Percentiles rank a stretch among this genome's conserved stretches.
These are phyloP conservation scores for Portunus trituberculatus DNA, from an alignment of 1,140 invertebrate genomes.

Conservation along the genomic window DNA sequence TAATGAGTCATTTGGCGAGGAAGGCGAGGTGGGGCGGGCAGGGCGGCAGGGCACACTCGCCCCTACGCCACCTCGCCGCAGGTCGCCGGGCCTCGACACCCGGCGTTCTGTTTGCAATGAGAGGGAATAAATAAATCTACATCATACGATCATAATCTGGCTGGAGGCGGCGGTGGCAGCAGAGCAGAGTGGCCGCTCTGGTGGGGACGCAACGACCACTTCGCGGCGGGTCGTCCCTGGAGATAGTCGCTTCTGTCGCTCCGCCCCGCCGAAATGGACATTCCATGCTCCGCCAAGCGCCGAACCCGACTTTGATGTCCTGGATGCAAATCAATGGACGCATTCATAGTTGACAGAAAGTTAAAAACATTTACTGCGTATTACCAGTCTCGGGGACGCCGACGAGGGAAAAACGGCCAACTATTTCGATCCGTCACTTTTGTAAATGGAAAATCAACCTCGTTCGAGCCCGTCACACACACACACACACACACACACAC, in stretches of 20 bases:
- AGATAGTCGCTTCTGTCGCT: slow-evolving; percentile 34
- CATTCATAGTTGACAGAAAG: slow-evolving; percentile 75
- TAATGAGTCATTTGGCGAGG: slow-evolving; percentile 62
- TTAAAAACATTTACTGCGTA: slow-evolving; percentile 71
- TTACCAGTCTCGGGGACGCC: background rate
- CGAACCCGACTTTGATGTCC: slow-evolving; percentile 65
- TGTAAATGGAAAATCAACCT: slow-evolving; percentile 11
- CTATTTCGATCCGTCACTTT: slow-evolving; percentile 12
- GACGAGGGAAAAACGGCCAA: background rate
- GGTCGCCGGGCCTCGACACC: background rate
- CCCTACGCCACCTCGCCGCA: background rate
- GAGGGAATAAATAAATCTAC: slow-evolving; percentile 72
- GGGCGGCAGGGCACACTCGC: slow-evolving; percentile 21
- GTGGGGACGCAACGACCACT: slow-evolving; percentile 1
- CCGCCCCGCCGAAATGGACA: slow-evolving; percentile 69
- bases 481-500: slow-evolving; percentile 48
- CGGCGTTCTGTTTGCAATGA: slow-evolving; percentile 63
- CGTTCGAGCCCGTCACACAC: background rate
- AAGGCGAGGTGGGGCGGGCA: background rate
- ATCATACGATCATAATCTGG: slow-evolving; percentile 62
- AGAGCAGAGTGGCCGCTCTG: slow-evolving; percentile 15
- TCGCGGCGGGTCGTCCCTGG: background rate
- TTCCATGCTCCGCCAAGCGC: slow-evolving; percentile 59
- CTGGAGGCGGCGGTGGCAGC: background rate
- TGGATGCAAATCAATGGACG: slow-evolving; percentile 72